Conservation (phyloP, 2,888 invertebrate genomes). For the Rhorus exstirpatorius region DNA sequence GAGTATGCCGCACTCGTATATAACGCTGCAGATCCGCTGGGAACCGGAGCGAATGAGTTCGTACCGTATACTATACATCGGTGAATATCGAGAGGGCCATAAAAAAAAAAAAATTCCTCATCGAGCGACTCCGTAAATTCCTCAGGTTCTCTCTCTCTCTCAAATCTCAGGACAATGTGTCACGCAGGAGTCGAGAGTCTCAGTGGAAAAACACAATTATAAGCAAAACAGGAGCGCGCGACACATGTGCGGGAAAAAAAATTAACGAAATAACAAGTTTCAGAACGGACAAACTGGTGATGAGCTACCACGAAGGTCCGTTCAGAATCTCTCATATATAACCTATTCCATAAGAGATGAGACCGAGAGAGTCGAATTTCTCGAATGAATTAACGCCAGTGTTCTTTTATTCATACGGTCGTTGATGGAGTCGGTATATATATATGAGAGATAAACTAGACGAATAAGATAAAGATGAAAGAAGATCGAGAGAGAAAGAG, state of each 20-base stretch:
- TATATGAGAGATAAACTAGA: slow-evolving; percentile 59
- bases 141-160: slow-evolving; percentile 2
- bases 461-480: slow-evolving; percentile 52
- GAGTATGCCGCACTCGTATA: slow-evolving; percentile 9
- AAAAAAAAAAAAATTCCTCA: slow-evolving; percentile 11
- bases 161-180: slow-evolving; percentile 12
- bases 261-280: not conserved
- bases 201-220: slow-evolving; percentile 44
- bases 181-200: slow-evolving; percentile 34
- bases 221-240: slow-evolving; percentile 19
- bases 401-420: slow-evolving; percentile 65
- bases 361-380: slow-evolving; percentile 47
- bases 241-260: slow-evolving; percentile 1
- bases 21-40: slow-evolving; percentile 1
- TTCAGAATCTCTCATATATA: slow-evolving; percentile 11
- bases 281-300: slow-evolving; percentile 13
- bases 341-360: slow-evolving; percentile 25
- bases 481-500: slow-evolving; percentile 20
- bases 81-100: slow-evolving; percentile 16
- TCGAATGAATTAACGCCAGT: slow-evolving; percentile 60
- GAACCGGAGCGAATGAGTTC: slow-evolving; percentile 44
- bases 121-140: slow-evolving; percentile 2
- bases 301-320: not conserved
- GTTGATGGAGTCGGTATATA: slow-evolving; percentile 37
- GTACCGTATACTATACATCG: not conserved